A percentile compares a stretch with the other conserved stretches of the same genome.
phyloP scores from a whole-genome alignment of 2,797 vertebrate genomes.

The Streptopelia turtur region DNA sequence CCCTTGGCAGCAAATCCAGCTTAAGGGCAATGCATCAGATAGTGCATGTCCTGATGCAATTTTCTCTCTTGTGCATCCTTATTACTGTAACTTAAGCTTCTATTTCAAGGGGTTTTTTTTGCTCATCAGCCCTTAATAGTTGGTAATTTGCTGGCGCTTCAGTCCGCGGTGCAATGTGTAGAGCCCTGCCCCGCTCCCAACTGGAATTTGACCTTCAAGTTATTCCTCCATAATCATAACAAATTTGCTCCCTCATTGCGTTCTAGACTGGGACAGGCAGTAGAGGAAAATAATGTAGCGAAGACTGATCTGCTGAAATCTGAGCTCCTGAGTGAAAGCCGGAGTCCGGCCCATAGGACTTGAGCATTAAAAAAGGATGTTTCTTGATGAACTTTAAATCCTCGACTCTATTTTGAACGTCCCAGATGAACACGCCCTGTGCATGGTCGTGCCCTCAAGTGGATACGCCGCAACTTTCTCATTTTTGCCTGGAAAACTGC shows the following conservation, averaged over 20 bases:
- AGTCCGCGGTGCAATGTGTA: fast-evolving
- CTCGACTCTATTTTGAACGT: neutral
- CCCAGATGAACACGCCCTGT: fast-evolving
- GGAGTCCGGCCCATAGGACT: neutral
- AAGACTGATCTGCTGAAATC: neutral
- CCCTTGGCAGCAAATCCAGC: fast-evolving
- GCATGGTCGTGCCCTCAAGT: fast-evolving
- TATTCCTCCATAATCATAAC: neutral
- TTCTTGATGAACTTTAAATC: neutral
- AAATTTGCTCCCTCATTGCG: neutral
- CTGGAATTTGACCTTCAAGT: neutral
- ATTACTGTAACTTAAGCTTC: neutral
- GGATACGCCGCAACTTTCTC: neutral
- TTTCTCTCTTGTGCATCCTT: neutral
- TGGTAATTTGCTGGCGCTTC: neutral
- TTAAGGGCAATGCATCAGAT: too few relatives aligned
- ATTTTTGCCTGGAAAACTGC: fast-evolving
- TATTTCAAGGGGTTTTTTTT: neutral
- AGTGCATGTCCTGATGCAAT: neutral
- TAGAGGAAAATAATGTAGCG: neutral
- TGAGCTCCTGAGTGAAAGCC: neutral
- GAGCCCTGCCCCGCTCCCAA: neutral
- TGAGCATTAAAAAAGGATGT: neutral
- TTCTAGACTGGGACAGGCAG: neutral
- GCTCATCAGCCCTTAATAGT: neutral